Conservation (phyloP, 1,140 invertebrate species). For the Helicoverpa armigera region DNA sequence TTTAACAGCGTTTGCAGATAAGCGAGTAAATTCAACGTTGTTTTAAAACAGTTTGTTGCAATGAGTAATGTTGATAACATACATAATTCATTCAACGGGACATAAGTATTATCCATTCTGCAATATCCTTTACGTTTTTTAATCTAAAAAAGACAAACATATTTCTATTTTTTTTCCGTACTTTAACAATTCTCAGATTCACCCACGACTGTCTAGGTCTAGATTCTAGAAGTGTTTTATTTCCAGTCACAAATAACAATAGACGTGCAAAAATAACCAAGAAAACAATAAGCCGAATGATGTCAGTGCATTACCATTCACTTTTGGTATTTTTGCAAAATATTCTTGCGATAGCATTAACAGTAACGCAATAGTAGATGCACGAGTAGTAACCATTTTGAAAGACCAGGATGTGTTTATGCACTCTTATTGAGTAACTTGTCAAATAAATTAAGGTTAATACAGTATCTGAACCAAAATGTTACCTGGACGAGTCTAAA, state of each 20-base stretch:
- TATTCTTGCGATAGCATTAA: background rate
- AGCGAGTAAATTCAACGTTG: constrained; percentile 14
- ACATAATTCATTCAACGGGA: background rate
- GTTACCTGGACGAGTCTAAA: too few relatives aligned
- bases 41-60: constrained; percentile 2
- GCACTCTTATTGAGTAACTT: background rate
- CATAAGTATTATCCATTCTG: background rate
- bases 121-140: background rate
- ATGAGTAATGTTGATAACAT: constrained; percentile 18
- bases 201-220: background rate
- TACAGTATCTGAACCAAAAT: too few relatives aligned
- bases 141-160: background rate
- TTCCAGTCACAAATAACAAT: constrained; percentile 21
- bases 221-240: constrained; percentile 9
- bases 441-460: too few relatives aligned
- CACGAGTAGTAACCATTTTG: background rate
- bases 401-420: background rate
- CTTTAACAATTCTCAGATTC: background rate
- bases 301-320: constrained; percentile 5
- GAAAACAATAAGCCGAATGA: constrained; percentile 1
- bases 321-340: constrained; percentile 13
- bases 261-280: constrained; percentile 7
- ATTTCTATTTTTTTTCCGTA: background rate
- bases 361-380: background rate
- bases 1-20: constrained; percentile 5